These are phyloP conservation scores for Oncorhynchus nerka DNA, from an alignment of 2,113 vertebrate species.

Conservation along the genomic window DNA sequence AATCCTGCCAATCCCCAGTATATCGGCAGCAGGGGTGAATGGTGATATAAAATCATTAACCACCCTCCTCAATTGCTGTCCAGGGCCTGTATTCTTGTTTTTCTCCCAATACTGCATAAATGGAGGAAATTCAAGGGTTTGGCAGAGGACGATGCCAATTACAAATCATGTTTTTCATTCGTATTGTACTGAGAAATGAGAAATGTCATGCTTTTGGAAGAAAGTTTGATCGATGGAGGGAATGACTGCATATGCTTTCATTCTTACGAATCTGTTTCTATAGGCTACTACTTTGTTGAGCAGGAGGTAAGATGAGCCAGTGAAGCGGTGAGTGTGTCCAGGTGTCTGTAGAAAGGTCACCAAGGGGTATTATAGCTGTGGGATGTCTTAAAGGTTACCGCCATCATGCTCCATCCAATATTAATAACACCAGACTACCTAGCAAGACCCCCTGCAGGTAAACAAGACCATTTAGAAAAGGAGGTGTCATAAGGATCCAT, in stretches of 20 bases:
- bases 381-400: constrained; percentile 67
- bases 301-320: constrained; percentile 24
- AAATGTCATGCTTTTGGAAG: neutral
- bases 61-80: constrained; percentile 26
- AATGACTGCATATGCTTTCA: too few species aligned
- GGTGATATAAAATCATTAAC: constrained; percentile 60
- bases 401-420: constrained; percentile 63
- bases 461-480: constrained; percentile 51
- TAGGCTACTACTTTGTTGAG: neutral
- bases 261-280: too few species aligned
- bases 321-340: constrained; percentile 36
- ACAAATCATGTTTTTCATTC: too few species aligned
- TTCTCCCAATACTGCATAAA: constrained; percentile 20
- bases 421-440: constrained; percentile 53
- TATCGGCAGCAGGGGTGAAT: constrained; percentile 12
- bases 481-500: constrained; percentile 15
- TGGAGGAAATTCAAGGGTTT: neutral
- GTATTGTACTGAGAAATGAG: neutral
- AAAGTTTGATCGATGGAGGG: too few species aligned
- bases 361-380: constrained; percentile 41
- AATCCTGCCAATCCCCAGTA: constrained; percentile 34
- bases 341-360: constrained; percentile 59
- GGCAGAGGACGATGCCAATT: neutral
- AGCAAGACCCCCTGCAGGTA: constrained; percentile 53
- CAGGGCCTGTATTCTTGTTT: constrained; percentile 23